Evolutionary conservation across 1,140 invertebrate species (phyloP).

Genomic region (Acromyrmex charruanus): DNA sequence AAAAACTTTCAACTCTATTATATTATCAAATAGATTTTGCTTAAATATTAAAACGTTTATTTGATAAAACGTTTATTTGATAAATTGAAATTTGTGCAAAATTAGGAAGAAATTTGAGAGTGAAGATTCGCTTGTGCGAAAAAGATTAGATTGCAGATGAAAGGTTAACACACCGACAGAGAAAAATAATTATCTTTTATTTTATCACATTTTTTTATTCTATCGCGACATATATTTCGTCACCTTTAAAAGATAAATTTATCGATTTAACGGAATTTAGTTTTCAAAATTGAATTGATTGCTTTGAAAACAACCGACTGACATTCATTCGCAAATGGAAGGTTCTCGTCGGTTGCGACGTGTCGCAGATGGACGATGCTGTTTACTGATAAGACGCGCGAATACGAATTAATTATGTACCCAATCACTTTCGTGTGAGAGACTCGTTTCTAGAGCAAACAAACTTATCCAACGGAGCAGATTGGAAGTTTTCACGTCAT

Average conservation of each 20-base stretch:
- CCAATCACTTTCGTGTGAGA: not conserved
- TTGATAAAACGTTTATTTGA: too few relatives aligned
- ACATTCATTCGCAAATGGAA: not conserved
- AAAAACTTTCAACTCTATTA: too few relatives aligned
- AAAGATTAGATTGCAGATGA: too few relatives aligned
- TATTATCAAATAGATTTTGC: too few relatives aligned
- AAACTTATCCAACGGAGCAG: constrained; percentile 1
- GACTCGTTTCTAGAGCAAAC: constrained; percentile 5
- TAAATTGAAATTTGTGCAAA: too few relatives aligned
- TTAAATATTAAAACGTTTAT: not conserved
- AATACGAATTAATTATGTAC: constrained; percentile 35
- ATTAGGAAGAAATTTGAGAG: too few relatives aligned
- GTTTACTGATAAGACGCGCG: not conserved
- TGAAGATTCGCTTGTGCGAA: too few relatives aligned
- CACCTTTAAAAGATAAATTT: not conserved
- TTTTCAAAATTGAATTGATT: constrained; percentile 3
- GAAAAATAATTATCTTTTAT: not conserved
- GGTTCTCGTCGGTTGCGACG: not conserved
- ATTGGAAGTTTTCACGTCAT: constrained; percentile 24
- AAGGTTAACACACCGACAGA: too few relatives aligned
- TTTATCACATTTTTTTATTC: not conserved
- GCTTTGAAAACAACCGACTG: not conserved
- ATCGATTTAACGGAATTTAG: not conserved
- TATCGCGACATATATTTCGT: not conserved
- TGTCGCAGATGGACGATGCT: not conserved